Base-by-base conservation (phyloP, 2,888 invertebrate species). In the Cryptocephalus primarius region DNA sequence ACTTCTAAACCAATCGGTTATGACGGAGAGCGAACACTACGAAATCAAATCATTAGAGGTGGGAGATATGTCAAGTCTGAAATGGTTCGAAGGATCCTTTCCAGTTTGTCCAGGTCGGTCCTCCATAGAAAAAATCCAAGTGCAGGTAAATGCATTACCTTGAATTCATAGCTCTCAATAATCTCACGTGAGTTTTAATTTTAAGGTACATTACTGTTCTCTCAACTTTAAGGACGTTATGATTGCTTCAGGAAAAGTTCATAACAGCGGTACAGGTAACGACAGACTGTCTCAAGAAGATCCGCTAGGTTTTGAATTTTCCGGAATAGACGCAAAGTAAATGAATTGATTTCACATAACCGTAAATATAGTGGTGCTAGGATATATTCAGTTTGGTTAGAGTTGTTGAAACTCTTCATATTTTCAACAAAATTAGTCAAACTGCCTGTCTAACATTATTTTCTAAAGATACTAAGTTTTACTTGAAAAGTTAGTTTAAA, bases 181-280 rank as follows among this genome's bases (percentile, higher is more conserved):
- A n/a, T n/a, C n/a, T n/a, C n/a, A n/a, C n/a, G n/a, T n/a, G n/a
- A n/a, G n/a, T n/a, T n/a, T n/a, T n/a, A n/a, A n/a, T n/a, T 43
- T 50, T 42, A 14, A 55, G 55, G 44, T 48, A 8, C 77, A 83
- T 59, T 91, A 85, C 63, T 72, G 89, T 0, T 79, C 92, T 0
- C 67, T 96, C 10, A 96, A 96, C 72, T 95, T 95, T 80, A 82
- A 90, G 60, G 95, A 96, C 67, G 75, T 96, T 0, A 94, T 96
- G 95, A 74, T 89, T 1, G 89, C 93, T 0, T 89, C 89, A 1
- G 95, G 93, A 1, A 89, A 91, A 61, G 76, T 95, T 8, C n/a
- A n/a, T n/a, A n/a, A n/a, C n/a, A n/a, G n/a, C n/a, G 82, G 87
- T 6, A 79, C 82, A 0, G 94, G 94, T 64, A 79, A 76, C 33